Base-by-base conservation (phyloP, 2,888 invertebrate genomes). In the Aspidiotus destructor region DNA sequence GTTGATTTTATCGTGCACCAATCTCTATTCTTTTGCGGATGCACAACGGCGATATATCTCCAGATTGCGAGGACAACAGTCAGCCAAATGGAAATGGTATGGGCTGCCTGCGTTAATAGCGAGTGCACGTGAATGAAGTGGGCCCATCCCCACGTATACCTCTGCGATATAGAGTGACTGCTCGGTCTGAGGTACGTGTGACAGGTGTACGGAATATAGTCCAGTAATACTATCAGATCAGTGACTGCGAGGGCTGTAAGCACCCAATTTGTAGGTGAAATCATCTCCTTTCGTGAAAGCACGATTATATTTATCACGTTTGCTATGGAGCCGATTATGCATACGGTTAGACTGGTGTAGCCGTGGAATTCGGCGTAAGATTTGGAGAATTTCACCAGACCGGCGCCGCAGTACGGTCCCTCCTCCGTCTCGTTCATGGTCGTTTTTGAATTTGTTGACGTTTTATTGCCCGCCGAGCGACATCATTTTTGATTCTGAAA, bases 261-360 rank as follows among this genome's bases (percentile, higher is more conserved):
- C 70, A 96, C 92, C 64, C 89, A 86, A 79, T 96, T 96, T 41
- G 93, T 95, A 5, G 95, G 88, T 70, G 92, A 91, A 71, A 84
- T 81, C 93, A 96, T 95, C 77, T 94, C 92, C 42, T 88, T 86
- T 13, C 92, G 84, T 9, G 93, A 89, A 65, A 96, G 81, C 11
- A 96, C 92, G 54, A 89, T 86, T 71, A 96, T 89, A 79, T 95
- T 96, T 74, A 95, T 83, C n/a, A 88, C 84, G 77, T 95, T 96
- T 70, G 93, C 90, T 54, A 93, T 84, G 54, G 92, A 89, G 62
- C 95, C 95, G 75, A 94, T 87, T 67, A 91, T 80, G 78, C 95
- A 95, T 71, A 96, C 92, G 65, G 89, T 80, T 53, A 94, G 80
- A 71, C 91, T 90, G 67, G 89, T 83, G 78, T 89, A 90, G 53